Evolutionary conservation across 1,140 invertebrate genomes (phyloP), one percentile per base, ranked within the genome.

Genomic region (Drosophila carrolli): DNA sequence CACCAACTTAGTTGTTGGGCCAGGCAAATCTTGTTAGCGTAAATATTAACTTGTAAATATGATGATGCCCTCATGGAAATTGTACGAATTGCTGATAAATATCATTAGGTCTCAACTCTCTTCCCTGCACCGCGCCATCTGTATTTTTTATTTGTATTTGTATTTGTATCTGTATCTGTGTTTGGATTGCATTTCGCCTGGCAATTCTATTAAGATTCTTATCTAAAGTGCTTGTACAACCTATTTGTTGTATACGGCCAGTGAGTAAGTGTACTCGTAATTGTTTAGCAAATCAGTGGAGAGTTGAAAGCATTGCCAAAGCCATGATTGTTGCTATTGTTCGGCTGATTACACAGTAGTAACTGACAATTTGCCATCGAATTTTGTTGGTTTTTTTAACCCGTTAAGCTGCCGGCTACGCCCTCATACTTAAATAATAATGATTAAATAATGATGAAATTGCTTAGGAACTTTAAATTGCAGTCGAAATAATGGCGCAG

Each of bases 41-140:
- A 91, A 90, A 91, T 91, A 91, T 91, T 91, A 91, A 91, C 88
- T 91, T 91, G 88, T 91, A 91, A 91, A 91, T 91, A 91, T 91
- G 88, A 91, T 91, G 84, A 91, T 91, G 88, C 88, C 83, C 86
- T 81, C 77, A 84, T 90, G 86, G 89, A 91, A 91, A 91, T 91
- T 75, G 83, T 88, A 84, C 82, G 85, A 86, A 88, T 91, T 63
- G 80, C 79, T 84, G 84, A 89, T 89, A 89, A 89, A 89, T 89
- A 89, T 89, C 84, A 89, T 89, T 89, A 89, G 63, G 85, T 81
- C 35, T 46, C 63, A 73, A 51, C 62, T 53, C 32, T 41, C 19
- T 43, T 40, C 40, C 44, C 59, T 29, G 38, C 10, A 13, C 38
- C 43, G 54, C 50, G 23, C 4, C 23, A 37, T 60, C 16, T 37